phyloP scores from a whole-genome alignment of 2,888 invertebrate species.

The Cryptocephalus moraei region DNA sequence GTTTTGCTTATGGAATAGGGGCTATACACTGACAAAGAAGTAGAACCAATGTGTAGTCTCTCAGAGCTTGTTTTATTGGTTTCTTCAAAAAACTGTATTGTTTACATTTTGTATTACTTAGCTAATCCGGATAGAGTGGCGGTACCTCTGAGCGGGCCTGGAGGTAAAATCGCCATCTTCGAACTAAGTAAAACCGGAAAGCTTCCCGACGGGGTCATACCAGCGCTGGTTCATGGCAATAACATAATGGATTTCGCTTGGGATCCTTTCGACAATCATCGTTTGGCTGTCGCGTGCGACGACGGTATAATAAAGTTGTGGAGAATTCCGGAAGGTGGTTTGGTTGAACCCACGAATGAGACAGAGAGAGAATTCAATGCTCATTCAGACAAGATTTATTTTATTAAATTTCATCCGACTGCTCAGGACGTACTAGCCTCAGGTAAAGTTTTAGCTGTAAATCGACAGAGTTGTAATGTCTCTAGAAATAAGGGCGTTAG shows the following conservation, averaged over 20 bases:
- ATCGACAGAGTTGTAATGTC: background rate
- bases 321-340: constrained; percentile 36
- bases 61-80: background rate
- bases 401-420: constrained; percentile 83
- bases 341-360: constrained; percentile 69
- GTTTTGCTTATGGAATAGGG: too few relatives aligned
- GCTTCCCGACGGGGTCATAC: constrained; percentile 69
- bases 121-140: constrained; percentile 82
- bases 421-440: constrained; percentile 79
- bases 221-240: constrained; percentile 82
- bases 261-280: constrained; percentile 75
- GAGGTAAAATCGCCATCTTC: constrained; percentile 80
- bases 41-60: constrained; percentile 8
- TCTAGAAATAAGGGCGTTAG: too few relatives aligned
- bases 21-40: too few relatives aligned
- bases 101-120: constrained; percentile 22
- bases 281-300: constrained; percentile 78
- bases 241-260: constrained; percentile 88
- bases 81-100: too few relatives aligned
- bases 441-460: constrained; percentile 28
- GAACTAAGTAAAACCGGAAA: constrained; percentile 70
- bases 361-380: constrained; percentile 61
- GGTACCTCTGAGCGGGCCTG: constrained; percentile 82
- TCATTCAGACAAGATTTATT: constrained; percentile 85
- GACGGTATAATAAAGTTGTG: constrained; percentile 52